Percentiles rank a stretch among this genome's conserved stretches.
These are phyloP conservation scores for Montipora cactus DNA, from an alignment of 64 coral and sea anemone species.

Conservation along the genomic window DNA sequence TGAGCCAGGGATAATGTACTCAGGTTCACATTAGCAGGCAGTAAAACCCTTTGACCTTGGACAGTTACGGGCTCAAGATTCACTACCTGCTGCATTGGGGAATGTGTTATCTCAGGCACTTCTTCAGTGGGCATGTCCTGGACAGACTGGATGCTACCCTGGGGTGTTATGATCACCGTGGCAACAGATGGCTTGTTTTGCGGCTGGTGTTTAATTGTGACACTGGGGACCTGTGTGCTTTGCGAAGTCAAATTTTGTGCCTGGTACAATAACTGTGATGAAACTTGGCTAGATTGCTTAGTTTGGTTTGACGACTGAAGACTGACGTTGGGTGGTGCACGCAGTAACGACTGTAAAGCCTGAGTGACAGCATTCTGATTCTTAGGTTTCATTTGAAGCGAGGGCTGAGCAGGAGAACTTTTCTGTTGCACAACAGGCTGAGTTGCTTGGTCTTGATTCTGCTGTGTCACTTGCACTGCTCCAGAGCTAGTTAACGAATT, in stretches of 20 bases:
- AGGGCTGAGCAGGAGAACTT: background rate
- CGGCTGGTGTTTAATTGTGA: slow-evolving; percentile 27
- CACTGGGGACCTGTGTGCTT: background rate
- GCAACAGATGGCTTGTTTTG: background rate
- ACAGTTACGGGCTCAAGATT: slow-evolving; percentile 8
- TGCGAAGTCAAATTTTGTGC: background rate
- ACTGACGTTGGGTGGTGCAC: slow-evolving; percentile 30
- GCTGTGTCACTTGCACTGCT: slow-evolving; percentile 5
- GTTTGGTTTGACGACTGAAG: background rate
- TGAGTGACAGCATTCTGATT: slow-evolving; percentile 50
- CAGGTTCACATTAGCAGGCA: slow-evolving; percentile 45
- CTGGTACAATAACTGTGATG: background rate
- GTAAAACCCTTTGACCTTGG: slow-evolving; percentile 23
- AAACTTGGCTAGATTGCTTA: background rate
- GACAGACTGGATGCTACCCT: slow-evolving; percentile 11
- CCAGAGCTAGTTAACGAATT: slow-evolving; percentile 20
- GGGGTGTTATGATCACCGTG: background rate
- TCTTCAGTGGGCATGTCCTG: slow-evolving; percentile 7
- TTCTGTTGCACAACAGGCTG: slow-evolving; percentile 11
- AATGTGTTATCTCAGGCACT: background rate
- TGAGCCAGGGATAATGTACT: slow-evolving; percentile 39
- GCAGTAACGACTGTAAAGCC: slow-evolving; percentile 19
- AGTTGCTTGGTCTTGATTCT: slow-evolving; percentile 15
- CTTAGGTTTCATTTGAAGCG: slow-evolving; percentile 52
- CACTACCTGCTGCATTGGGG: slow-evolving; percentile 15